Evolutionary conservation across 2,113 vertebrate genomes (phyloP).

Genomic region (Mus spicilegus): DNA sequence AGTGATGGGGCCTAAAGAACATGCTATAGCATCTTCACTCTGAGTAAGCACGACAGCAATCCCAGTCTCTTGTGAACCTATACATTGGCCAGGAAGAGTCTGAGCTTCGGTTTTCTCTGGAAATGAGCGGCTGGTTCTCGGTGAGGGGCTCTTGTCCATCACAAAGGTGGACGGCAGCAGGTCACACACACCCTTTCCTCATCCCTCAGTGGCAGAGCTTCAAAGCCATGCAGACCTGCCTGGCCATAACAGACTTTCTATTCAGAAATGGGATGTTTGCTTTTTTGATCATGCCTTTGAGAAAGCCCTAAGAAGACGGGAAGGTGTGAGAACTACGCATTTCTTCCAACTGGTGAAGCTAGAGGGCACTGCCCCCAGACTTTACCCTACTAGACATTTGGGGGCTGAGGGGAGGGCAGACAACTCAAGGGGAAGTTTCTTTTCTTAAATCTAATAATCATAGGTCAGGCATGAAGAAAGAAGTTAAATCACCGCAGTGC

Average conservation of each 20-base stretch:
- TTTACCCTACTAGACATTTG: background rate
- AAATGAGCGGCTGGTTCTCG: background rate
- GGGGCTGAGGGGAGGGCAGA: too few relatives aligned
- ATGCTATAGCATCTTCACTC: background rate
- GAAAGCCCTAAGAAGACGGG: background rate
- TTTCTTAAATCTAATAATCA: background rate
- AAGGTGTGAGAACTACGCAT: background rate
- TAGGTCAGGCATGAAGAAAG: background rate
- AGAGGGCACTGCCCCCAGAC: background rate
- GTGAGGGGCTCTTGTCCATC: background rate
- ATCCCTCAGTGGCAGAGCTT: background rate
- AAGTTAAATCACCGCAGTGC: background rate
- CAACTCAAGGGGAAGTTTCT: background rate
- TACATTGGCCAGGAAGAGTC: background rate
- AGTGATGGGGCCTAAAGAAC: background rate
- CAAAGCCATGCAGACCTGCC: background rate
- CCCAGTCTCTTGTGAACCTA: background rate
- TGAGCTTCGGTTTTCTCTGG: background rate
- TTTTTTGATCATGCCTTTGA: background rate
- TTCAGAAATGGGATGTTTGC: background rate
- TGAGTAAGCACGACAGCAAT: background rate
- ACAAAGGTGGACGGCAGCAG: background rate
- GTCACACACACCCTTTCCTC: background rate
- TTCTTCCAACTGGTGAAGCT: background rate
- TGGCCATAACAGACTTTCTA: background rate